Base-by-base conservation (phyloP, 2,113 vertebrate species). In the Genyomyrus donnyi region DNA sequence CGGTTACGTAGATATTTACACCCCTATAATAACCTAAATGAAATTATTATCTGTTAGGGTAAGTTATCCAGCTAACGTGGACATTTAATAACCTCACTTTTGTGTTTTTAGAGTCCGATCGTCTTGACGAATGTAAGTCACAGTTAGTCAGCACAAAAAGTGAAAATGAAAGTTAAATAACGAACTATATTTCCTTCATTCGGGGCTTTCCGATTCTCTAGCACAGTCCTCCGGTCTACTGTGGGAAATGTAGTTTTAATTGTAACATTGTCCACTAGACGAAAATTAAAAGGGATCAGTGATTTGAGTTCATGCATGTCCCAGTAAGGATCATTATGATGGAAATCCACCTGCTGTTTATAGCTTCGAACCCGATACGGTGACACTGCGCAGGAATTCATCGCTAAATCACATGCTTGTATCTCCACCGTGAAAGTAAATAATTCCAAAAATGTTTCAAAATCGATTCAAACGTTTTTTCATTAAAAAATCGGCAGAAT, bases 101-200 rank as follows among this genome's bases (percentile, higher is more conserved):
- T 85, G 2, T 8, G 9, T n/a, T 58, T 45, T 88, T 90, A 85
- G 92, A 19, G 91, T 13, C 11, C 1, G 31, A 15, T 58, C 83
- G 89, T 92, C 88, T 85, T 56, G 66, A 90, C 50, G 6, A 31
- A 27, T 88, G 66, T 19, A 52, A 58, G 74, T n/a, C 91, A 35
- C 92, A 49, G 91, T 94, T 94, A 93, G 70, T 95, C 93, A 94
- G 95, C 94, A 93, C 1, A 85, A 92, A 95, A 91, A 94, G 46
- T 90, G 95, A 96, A 96, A 96, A 94, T 93, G 95, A 96, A 96
- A 96, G 94, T 94, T 87, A 90, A 87, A 31, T 19, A 49, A 5
- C 21, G 24, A 50, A 39, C 70, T 48, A 87, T 21, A 88, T 45
- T 87, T 85, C 50, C 80, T 39, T 46, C 45, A 46, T 93, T 93